These are phyloP conservation scores for Conomelus anceps DNA, from an alignment of 2,888 invertebrate species.

Conservation along the genomic window DNA sequence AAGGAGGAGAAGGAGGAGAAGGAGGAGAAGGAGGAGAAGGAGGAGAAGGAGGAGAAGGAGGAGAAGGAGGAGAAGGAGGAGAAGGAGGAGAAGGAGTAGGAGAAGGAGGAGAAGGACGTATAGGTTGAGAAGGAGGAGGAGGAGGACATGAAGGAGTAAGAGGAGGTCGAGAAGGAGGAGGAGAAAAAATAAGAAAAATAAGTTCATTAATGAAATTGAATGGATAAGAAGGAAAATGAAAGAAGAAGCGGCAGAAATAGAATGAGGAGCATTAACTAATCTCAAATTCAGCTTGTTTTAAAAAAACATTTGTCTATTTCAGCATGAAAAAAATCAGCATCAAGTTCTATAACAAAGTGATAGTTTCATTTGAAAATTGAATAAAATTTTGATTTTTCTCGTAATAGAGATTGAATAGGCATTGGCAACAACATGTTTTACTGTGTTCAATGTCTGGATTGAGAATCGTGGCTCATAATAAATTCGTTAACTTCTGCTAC, in stretches of 20 bases:
- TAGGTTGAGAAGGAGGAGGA: background rate
- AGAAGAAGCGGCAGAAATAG: background rate
- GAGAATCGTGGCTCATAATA: background rate
- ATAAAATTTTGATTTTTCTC: too few species aligned
- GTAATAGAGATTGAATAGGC: background rate
- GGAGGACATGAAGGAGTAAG: background rate
- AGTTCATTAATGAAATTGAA: background rate
- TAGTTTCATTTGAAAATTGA: too few species aligned
- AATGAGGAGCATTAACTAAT: too few species aligned
- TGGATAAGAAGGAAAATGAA: background rate
- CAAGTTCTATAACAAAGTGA: too few species aligned
- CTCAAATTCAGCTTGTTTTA: too few species aligned
- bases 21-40: background rate
- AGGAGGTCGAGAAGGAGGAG: background rate
- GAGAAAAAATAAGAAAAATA: background rate
- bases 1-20: background rate
- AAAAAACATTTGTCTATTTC: too few species aligned
- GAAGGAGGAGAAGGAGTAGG: background rate
- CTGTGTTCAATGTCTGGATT: background rate
- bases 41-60: background rate
- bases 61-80: background rate
- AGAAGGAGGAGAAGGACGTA: background rate
- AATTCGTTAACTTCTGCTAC: background rate
- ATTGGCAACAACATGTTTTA: background rate
- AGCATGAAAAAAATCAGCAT: too few species aligned